Evolutionary conservation across 2,797 vertebrate species (phyloP).

Genomic region (Rhinichthys osculus): DNA sequence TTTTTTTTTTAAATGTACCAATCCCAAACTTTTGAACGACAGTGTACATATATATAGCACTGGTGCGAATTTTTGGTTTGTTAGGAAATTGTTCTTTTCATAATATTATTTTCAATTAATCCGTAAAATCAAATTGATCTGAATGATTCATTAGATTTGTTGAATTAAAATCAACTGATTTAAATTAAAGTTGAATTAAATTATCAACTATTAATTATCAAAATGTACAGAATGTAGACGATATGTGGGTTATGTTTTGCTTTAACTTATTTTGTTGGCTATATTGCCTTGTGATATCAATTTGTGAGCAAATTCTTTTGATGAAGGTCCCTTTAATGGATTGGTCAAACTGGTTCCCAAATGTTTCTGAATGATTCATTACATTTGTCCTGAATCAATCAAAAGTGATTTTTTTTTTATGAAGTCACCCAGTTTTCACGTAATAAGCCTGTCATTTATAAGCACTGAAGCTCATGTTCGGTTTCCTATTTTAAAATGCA

Average conservation of each 20-base stretch:
- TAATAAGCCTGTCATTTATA: not conserved
- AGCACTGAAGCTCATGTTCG: not conserved
- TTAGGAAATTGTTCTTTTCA: not conserved
- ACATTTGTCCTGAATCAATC: not conserved
- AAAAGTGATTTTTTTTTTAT: not conserved
- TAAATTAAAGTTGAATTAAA: no score
- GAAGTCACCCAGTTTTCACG: not conserved
- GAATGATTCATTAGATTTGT: no score
- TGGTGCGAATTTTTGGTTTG: not conserved
- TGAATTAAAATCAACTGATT: no score
- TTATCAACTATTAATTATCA: no score
- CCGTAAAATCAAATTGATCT: no score
- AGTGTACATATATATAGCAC: not conserved
- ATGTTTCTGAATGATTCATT: conserved; percentile 1
- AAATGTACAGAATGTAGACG: no score
- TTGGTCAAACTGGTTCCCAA: not conserved
- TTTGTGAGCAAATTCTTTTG: not conserved
- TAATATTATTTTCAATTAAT: no score
- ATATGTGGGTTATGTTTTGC: not conserved
- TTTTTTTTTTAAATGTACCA: no score
- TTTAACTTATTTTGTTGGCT: not conserved
- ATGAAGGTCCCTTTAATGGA: not conserved
- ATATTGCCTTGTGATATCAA: not conserved
- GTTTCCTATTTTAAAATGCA: conserved; percentile 1
- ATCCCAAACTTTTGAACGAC: no score